phyloP scores from a whole-genome alignment of 2,888 invertebrate species.

The Aphodius granarius region DNA sequence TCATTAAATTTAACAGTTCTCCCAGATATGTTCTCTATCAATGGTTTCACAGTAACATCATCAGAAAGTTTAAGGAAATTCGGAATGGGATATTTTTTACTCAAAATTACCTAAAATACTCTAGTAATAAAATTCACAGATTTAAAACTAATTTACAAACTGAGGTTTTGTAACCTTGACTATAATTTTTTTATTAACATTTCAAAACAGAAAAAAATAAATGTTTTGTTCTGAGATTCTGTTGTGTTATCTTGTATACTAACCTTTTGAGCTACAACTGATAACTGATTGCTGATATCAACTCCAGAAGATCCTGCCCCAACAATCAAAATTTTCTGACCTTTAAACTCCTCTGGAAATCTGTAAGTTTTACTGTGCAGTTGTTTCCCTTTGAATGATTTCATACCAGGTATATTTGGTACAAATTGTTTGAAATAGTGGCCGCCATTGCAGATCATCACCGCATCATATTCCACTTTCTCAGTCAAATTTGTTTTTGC shows the following conservation, averaged over 20 bases:
- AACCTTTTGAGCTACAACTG: conserved; percentile 62
- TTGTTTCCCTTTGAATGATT: conserved; percentile 60
- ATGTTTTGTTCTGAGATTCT: too few relatives aligned
- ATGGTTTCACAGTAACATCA: conserved; percentile 58
- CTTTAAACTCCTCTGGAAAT: conserved; percentile 65
- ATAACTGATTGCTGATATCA: conserved; percentile 69
- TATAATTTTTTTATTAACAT: not conserved
- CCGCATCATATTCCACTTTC: conserved; percentile 67
- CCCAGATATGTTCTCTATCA: conserved; percentile 55
- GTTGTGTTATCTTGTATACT: too few relatives aligned
- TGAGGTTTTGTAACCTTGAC: not conserved
- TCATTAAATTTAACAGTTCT: conserved; percentile 63
- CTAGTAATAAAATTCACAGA: too few relatives aligned
- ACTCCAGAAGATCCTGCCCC: conserved; percentile 87
- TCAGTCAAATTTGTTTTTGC: conserved; percentile 54
- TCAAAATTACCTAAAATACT: conserved; percentile 37
- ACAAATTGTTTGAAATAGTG: conserved; percentile 77
- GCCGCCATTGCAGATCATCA: conserved; percentile 84
- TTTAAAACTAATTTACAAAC: conserved; percentile 66
- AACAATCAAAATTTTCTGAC: conserved; percentile 72
- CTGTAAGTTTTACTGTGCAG: conserved; percentile 87
- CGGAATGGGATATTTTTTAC: not conserved
- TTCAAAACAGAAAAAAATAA: conserved; percentile 33
- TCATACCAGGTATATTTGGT: conserved; percentile 69
- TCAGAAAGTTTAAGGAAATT: conserved; percentile 18